Evolutionary conservation across 2,888 invertebrate genomes (phyloP), one percentile per base, ranked within the genome.

Genomic region (Sipunculus nudus): DNA sequence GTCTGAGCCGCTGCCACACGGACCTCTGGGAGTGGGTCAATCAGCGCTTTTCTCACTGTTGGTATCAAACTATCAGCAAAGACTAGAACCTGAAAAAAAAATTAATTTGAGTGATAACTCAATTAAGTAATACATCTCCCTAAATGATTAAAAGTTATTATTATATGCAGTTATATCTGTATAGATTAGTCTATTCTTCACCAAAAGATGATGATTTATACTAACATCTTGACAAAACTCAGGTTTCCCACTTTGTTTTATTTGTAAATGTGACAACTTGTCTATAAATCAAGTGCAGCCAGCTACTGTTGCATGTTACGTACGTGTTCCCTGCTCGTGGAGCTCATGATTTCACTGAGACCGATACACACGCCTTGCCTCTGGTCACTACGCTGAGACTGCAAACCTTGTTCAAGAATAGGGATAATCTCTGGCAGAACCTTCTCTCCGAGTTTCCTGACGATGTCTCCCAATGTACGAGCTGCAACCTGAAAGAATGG

Each of bases 301-400:
- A n/a, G n/a, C n/a, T n/a, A n/a, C n/a, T n/a, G n/a, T n/a, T n/a
- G n/a, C n/a, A n/a, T n/a, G n/a, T 26, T 25, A 72, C 80, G 73
- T 65, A 83, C 81, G 68, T 84, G 83, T 38, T 98, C 98, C 74
- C 90, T 90, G 59, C 94, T 95, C 3, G 97, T 98, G 50, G 96
- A 96, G 4, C 91, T 91, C 91, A 99, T 96, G 77, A 99, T 99
- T 87, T 99, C 98, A 0, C 95, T 93, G 32, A 99, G 88, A 0
- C 96, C 99, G 80, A 98, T 96, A 84, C 99, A 98, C 8, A 99
- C 98, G 69, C 99, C 99, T 85, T 98, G 96, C 19, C 99, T 87
- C 86, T 98, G 96, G 85, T 98, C 97, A 0, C 95, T 87, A 70
- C 93, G 91, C 47, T 93, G 91, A 0, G 96, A 96, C 75, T 92